These are phyloP conservation scores for Phrynosoma blainvillii DNA, from an alignment of 2,113 vertebrate species.

Conservation along the genomic window DNA sequence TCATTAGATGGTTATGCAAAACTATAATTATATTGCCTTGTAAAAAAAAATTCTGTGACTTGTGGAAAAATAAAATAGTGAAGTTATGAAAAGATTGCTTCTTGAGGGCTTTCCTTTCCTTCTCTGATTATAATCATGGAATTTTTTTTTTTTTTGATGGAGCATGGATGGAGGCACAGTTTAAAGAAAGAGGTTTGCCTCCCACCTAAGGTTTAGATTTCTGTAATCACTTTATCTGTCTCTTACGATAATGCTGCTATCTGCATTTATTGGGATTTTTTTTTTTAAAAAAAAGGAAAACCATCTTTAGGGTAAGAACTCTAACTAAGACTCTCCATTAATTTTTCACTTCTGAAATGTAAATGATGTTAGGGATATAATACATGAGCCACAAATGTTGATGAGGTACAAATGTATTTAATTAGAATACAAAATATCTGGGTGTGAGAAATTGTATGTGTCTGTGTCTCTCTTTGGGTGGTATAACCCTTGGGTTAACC, in stretches of 20 bases:
- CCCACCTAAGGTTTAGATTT: constrained; percentile 50
- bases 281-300: constrained; percentile 39
- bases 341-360: constrained; percentile 52
- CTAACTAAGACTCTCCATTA: not conserved
- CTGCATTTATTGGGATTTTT: constrained; percentile 33
- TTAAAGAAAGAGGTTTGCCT: constrained; percentile 68
- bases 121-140: constrained; percentile 54
- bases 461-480: not conserved
- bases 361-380: constrained; percentile 6
- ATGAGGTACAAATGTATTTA: constrained; percentile 28
- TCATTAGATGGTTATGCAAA: constrained; percentile 81
- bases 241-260: constrained; percentile 35
- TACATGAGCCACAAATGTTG: constrained; percentile 27
- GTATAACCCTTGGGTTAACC: not conserved
- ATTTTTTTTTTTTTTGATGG: constrained; percentile 23
- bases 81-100: constrained; percentile 71
- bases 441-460: not conserved
- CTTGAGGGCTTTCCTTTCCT: constrained; percentile 53
- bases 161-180: constrained; percentile 34
- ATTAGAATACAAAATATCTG: constrained; percentile 32
- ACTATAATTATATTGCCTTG: constrained; percentile 82
- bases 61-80: constrained; percentile 5
- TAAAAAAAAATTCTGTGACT: constrained; percentile 47
- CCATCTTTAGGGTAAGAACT: constrained; percentile 9
- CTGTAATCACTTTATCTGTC: constrained; percentile 59